These are phyloP conservation scores for Cariama cristata DNA, from an alignment of 2,113 vertebrate genomes.

Conservation along the genomic window DNA sequence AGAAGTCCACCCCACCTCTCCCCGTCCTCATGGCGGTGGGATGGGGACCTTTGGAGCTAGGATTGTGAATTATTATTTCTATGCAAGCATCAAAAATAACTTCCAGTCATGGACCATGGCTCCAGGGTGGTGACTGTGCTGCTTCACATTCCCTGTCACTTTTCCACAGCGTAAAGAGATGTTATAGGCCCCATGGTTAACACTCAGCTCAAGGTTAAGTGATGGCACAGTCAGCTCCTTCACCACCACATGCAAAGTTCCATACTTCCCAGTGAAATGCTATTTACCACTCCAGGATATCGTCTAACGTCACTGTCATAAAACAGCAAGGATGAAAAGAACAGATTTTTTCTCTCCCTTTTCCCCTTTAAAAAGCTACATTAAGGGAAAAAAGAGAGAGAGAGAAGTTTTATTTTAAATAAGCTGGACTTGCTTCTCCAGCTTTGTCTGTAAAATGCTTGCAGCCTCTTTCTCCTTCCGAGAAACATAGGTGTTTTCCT, in stretches of 20 bases:
- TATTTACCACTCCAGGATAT: not conserved
- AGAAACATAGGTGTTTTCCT: not conserved
- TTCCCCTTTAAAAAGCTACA: not conserved
- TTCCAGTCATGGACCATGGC: no score
- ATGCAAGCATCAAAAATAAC: not conserved
- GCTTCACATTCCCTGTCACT: not conserved
- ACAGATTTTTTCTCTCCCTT: not conserved
- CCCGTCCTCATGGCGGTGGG: not conserved
- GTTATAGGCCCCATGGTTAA: not conserved
- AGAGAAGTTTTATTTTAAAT: not conserved
- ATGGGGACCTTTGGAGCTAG: not conserved
- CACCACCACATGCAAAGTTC: not conserved
- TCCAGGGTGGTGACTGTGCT: not conserved
- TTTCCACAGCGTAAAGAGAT: not conserved
- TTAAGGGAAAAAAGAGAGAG: not conserved
- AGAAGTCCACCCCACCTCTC: not conserved
- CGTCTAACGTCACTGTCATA: not conserved
- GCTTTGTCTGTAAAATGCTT: not conserved
- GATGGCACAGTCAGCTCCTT: not conserved
- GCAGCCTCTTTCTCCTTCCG: not conserved
- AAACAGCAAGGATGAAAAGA: not conserved
- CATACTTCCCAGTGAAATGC: not conserved
- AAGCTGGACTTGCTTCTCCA: not conserved
- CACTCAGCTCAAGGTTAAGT: not conserved
- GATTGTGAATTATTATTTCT: not conserved